phyloP scores from a whole-genome alignment of 2,888 invertebrate species.

The Polietes domitor region DNA sequence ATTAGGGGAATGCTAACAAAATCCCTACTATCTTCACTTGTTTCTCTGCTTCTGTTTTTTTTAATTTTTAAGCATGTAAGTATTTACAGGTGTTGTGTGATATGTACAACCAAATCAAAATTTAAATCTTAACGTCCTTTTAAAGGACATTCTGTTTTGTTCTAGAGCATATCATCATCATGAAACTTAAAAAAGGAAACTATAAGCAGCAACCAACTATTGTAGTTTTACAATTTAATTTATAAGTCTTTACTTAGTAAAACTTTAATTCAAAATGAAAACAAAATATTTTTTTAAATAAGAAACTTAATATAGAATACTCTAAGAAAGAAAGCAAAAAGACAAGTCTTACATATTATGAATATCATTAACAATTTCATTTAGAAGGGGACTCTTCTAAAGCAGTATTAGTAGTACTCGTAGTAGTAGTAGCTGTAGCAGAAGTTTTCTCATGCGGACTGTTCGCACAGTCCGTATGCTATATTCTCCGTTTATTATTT shows the following conservation, averaged over 20 bases:
- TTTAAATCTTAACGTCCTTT: neutral
- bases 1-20: no score
- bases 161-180: neutral
- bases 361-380: constrained; percentile 44
- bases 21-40: no score
- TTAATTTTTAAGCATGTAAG: neutral
- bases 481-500: constrained; percentile 61
- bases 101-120: neutral
- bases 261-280: constrained; percentile 26
- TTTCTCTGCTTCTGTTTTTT: no score
- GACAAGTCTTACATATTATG: constrained; percentile 57
- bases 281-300: constrained; percentile 43
- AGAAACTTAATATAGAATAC: constrained; percentile 30
- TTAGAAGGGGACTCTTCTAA: constrained; percentile 42
- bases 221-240: constrained; percentile 20
- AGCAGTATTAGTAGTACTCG: neutral
- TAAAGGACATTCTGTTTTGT: constrained; percentile 1
- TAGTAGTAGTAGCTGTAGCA: neutral
- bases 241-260: constrained; percentile 26
- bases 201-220: constrained; percentile 15
- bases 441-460: neutral
- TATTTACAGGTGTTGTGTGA: neutral
- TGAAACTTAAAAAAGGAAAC: neutral
- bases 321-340: constrained; percentile 40
- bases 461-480: constrained; percentile 45